Evolutionary conservation across 2,113 vertebrate species (phyloP), one percentile per base, ranked within the genome.

Genomic region (Hemiprocne comata): DNA sequence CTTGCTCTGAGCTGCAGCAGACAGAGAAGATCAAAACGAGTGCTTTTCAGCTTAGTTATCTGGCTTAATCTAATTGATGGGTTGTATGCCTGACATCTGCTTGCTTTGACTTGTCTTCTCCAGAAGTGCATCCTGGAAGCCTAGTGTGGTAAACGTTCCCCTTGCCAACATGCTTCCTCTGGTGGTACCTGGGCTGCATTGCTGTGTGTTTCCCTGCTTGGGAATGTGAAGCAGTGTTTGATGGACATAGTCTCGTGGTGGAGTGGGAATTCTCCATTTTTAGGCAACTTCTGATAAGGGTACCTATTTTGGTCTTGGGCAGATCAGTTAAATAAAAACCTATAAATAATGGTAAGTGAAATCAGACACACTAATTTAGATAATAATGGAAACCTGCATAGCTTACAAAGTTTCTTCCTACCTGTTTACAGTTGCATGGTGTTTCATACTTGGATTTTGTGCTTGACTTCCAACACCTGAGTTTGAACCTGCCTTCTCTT

Each of bases 181-280:
- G 15, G 55, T 50, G 51, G 44, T 20, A 23, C 42, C 33, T 29
- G 24, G 31, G 24, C 33, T 76, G 40, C 1, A 1, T n/a, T 7
- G 11, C 1, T 3, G 10, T 67, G 33, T 34, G 29, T 65, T 62
- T 65, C 58, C n/a, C 50, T 58, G 25, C 58, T 55, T 42, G 46
- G 44, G 42, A 88, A 62, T 1, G 1, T 13, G 42, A 76, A 54
- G 10, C 4, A 2, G 19, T 31, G 31, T 44, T 79, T 29, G 36
- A 20, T 38, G 26, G 70, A 57, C 6, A 0, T 11, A 25, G 26
- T 21, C 33, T 67, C 0, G 0, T 64, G 17, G 28, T n/a, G 23
- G n/a, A 24, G 51, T 62, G 46, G 51, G 51, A 71, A 38, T 58
- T 42, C 23, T 70, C 28, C 20, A 3, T 33, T 72, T 82, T 36